Conservation (phyloP, 1,140 invertebrate species). For the Atta colombica region DNA sequence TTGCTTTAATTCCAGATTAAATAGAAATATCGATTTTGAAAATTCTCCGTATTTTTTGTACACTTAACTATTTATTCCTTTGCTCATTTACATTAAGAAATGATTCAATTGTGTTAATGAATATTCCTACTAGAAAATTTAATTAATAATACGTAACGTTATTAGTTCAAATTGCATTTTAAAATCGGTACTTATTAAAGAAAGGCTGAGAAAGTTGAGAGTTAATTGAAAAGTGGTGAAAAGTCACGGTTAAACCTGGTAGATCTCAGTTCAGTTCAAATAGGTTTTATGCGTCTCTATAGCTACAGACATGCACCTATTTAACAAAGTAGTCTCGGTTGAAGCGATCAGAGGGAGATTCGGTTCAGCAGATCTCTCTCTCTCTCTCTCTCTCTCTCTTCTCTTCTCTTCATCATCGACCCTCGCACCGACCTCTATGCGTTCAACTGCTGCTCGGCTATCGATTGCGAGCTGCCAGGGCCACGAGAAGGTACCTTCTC, state of each 20-base stretch:
- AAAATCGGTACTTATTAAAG: neutral
- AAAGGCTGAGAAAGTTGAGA: neutral
- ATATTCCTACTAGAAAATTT: conserved; percentile 8
- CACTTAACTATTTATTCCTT: conserved; percentile 4
- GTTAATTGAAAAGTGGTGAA: conserved; percentile 26
- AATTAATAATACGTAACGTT: conserved; percentile 7
- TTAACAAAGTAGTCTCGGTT: conserved; percentile 3
- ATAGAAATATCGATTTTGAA: neutral
- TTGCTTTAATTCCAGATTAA: conserved; percentile 23
- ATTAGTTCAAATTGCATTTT: neutral
- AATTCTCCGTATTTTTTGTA: neutral
- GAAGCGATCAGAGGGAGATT: conserved; percentile 57
- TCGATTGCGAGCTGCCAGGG: conserved; percentile 79
- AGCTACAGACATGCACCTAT: conserved; percentile 25
- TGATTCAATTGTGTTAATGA: conserved; percentile 5
- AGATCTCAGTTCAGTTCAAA: neutral
- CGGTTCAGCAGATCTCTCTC: conserved; percentile 72
- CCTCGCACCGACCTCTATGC: conserved; percentile 73
- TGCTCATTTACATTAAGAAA: neutral
- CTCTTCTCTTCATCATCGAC: conserved; percentile 50
- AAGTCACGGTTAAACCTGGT: neutral
- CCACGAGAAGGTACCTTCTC: conserved; percentile 68
- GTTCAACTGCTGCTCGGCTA: conserved; percentile 75
- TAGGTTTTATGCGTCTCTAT: conserved; percentile 14
- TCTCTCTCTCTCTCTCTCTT: conserved; percentile 70